Evolutionary conservation across 2,113 vertebrate genomes (phyloP).

Genomic region (Chiloscyllium plagiosum): DNA sequence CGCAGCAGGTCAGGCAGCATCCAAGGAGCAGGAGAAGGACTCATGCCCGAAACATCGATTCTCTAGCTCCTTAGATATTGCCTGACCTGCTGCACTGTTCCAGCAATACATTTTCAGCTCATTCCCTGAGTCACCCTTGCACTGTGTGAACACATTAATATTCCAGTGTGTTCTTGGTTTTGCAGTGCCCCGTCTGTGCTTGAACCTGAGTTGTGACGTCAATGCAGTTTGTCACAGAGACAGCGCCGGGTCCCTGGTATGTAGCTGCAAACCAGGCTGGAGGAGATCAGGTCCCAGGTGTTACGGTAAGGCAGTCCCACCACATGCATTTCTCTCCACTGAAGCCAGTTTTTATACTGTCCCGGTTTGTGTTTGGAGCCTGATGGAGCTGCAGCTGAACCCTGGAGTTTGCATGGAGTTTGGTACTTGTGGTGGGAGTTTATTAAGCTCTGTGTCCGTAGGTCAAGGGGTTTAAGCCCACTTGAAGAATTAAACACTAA

Average conservation of each 20-base stretch:
- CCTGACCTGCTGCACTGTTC: no score
- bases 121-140: background rate
- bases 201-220: slow-evolving; percentile 26
- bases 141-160: background rate
- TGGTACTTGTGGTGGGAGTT: background rate
- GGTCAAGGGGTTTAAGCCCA: background rate
- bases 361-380: background rate
- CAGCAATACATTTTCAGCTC: no score
- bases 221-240: background rate
- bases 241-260: background rate
- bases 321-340: background rate
- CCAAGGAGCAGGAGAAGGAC: no score
- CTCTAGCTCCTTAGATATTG: no score
- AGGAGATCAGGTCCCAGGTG: background rate
- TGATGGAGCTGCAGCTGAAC: no score
- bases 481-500: background rate
- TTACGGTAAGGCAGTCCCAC: background rate
- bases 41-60: no score
- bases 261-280: slow-evolving; percentile 37
- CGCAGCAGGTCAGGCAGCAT: no score
- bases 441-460: background rate
- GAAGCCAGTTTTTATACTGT: background rate
- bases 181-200: slow-evolving; percentile 19
- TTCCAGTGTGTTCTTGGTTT: background rate
- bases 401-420: no score